Evolutionary conservation across 1,140 invertebrate genomes (phyloP).

Genomic region (Drosophila quadrilineata): DNA sequence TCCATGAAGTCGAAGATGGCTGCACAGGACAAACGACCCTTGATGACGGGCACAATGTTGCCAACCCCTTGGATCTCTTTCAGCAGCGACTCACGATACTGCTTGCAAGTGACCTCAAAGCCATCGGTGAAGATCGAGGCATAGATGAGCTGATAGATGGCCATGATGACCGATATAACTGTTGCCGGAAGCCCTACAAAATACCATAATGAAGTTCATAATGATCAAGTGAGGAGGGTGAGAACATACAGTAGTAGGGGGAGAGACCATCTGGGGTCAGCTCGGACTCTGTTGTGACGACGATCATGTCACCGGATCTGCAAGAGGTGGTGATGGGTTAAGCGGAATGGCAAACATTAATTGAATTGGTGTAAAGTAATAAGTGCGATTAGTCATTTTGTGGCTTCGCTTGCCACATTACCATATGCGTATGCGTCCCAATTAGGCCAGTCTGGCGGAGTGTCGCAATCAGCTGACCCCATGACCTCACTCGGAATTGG

Average conservation of each 20-base stretch:
- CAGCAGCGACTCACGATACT: constrained; percentile 85
- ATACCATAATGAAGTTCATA: background rate
- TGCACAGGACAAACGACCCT: constrained; percentile 85
- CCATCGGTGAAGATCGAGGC: constrained; percentile 85
- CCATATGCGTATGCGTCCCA: constrained; percentile 62
- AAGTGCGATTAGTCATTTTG: constrained; percentile 26
- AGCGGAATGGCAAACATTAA: constrained; percentile 30
- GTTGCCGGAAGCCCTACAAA: constrained; percentile 80
- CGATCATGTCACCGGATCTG: constrained; percentile 84
- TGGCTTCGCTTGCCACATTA: constrained; percentile 53
- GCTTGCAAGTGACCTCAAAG: constrained; percentile 85
- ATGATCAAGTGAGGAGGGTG: background rate
- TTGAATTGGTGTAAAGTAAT: constrained; percentile 34
- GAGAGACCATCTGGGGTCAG: constrained; percentile 82
- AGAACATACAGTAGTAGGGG: constrained; percentile 84
- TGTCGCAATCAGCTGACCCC: constrained; percentile 44
- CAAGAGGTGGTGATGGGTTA: constrained; percentile 44
- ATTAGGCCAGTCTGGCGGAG: constrained; percentile 34
- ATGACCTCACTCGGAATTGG: constrained; percentile 52
- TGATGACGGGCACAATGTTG: constrained; percentile 84
- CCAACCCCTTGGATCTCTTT: constrained; percentile 83
- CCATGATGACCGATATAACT: constrained; percentile 83
- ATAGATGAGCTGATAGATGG: constrained; percentile 84
- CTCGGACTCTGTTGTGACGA: constrained; percentile 83
- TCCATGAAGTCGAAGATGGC: constrained; percentile 89